Base-by-base conservation (phyloP, 2,113 vertebrate genomes). In the Boulengeromyrus knoepffleri region DNA sequence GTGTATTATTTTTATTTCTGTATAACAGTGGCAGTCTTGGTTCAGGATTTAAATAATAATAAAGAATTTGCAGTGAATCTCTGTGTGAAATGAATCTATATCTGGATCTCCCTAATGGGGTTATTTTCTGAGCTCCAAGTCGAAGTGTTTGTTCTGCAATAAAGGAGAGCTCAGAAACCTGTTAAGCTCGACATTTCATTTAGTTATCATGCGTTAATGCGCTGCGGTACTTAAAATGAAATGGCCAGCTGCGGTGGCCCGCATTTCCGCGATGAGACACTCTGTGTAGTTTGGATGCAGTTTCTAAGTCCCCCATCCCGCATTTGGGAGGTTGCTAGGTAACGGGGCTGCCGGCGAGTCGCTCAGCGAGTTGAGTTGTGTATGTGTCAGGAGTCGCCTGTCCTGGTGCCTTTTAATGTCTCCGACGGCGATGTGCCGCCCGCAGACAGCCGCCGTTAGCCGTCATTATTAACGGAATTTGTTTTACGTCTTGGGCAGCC, bases 261-360 rank as follows among this genome's bases (percentile, higher is more conserved):
- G 50, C 31, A 56, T 36, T 85, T 46, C 3, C 31, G 0, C 21
- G 50, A 53, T 52, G 24, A 19, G 50, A 31, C 50, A 36, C 49
- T 31, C 85, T 56, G 27, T 50, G 85, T 87, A 87, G 49, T 87
- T 87, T 87, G 85, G 85, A 87, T 87, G 50, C 85, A 53, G 85
- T 87, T 87, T 52, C 85, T 36, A 46, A 50, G 85, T 87, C 27
- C 50, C 62, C 50, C 50, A 53, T 87, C 47, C 85, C n/a, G 50
- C 50, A 87, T 87, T 87, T 87, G 24, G 5, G 50, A 31, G 85
- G 85, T 87, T 87, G 85, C 85, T 87, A 87, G 85, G 85, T 87
- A 39, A 87, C 85, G 27, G 50, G 50, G 47, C 85, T 86, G 85
- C 85, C 47, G 2, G 85, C n/a, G 13, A 86, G 46, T 53, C 46